Conservation (phyloP, 2,797 vertebrate genomes). For the Pantherophis vulpinus region DNA sequence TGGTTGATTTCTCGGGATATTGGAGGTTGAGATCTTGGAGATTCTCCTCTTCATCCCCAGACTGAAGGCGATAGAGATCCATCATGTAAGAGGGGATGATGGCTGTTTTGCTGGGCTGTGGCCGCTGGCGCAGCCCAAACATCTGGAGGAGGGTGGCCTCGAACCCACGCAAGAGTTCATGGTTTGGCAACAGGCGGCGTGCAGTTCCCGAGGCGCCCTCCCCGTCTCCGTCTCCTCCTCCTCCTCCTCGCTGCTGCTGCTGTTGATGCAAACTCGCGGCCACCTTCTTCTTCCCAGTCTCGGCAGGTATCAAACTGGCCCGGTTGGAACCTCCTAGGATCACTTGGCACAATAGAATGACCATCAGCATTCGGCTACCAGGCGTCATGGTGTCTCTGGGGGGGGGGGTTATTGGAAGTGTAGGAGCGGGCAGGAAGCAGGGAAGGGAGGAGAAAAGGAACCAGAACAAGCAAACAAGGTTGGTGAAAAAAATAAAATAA, state of each 20-base stretch:
- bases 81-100: slow-evolving; percentile 93
- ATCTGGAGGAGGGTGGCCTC: slow-evolving; percentile 98
- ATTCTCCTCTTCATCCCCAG: slow-evolving; percentile 88
- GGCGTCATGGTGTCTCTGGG: slow-evolving; percentile 99
- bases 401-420: slow-evolving; percentile 23
- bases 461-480: background rate
- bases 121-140: slow-evolving; percentile 95
- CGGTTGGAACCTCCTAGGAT: slow-evolving; percentile 96
- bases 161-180: slow-evolving; percentile 98
- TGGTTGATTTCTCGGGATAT: slow-evolving; percentile 92
- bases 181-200: slow-evolving; percentile 88
- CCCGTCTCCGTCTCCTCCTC: slow-evolving; percentile 52
- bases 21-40: slow-evolving; percentile 80
- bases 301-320: slow-evolving; percentile 97
- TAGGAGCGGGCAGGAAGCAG: background rate
- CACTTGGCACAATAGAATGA: slow-evolving; percentile 99
- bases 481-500: background rate
- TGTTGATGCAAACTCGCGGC: slow-evolving; percentile 78
- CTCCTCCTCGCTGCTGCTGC: slow-evolving; percentile 13
- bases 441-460: background rate
- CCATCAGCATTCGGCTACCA: slow-evolving; percentile 99
- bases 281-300: slow-evolving; percentile 95
- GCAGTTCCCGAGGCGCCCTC: slow-evolving; percentile 53
- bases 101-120: slow-evolving; percentile 86
- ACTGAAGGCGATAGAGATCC: slow-evolving; percentile 95